Percentiles rank a stretch among this genome's conserved stretches.
phyloP scores from a whole-genome alignment of 2,797 vertebrate genomes.

The Cetoscarus ocellatus region DNA sequence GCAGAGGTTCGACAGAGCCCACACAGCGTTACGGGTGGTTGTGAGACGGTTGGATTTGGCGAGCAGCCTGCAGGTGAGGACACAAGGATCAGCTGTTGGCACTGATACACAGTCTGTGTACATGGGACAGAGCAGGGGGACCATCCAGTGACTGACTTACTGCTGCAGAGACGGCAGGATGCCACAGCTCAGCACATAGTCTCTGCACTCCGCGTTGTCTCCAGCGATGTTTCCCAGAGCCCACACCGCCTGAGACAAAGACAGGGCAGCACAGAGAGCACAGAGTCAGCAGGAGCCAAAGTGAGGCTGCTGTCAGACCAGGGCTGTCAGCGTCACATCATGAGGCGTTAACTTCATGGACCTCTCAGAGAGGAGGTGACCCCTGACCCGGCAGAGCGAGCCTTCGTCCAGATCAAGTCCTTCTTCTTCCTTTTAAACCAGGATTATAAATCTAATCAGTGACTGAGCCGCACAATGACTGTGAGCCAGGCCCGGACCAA shows the following conservation, averaged over 20 bases:
- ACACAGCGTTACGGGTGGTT: slow-evolving; percentile 93
- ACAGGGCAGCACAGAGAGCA: neutral
- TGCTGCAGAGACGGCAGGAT: slow-evolving; percentile 92
- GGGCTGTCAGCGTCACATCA: no score
- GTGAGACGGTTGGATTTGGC: slow-evolving; percentile 92
- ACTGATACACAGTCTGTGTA: neutral
- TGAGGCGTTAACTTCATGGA: no score
- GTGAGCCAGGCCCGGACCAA: no score
- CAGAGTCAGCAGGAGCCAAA: neutral
- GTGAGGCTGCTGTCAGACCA: no score
- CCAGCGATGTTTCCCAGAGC: slow-evolving; percentile 94
- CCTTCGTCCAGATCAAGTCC: no score
- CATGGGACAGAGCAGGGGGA: neutral
- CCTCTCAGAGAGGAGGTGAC: no score
- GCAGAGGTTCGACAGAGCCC: slow-evolving; percentile 94
- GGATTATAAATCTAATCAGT: no score
- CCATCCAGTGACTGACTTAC: slow-evolving; percentile 88
- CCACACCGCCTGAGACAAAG: slow-evolving; percentile 91
- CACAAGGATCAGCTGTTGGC: neutral
- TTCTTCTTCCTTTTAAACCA: no score
- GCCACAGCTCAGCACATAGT: slow-evolving; percentile 92
- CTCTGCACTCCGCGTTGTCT: slow-evolving; percentile 94
- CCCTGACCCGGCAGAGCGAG: no score
- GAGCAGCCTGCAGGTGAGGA: slow-evolving; percentile 83
- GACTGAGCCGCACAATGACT: no score